Conservation (phyloP, 2,113 vertebrate species). For the Lamprotornis superbus region DNA sequence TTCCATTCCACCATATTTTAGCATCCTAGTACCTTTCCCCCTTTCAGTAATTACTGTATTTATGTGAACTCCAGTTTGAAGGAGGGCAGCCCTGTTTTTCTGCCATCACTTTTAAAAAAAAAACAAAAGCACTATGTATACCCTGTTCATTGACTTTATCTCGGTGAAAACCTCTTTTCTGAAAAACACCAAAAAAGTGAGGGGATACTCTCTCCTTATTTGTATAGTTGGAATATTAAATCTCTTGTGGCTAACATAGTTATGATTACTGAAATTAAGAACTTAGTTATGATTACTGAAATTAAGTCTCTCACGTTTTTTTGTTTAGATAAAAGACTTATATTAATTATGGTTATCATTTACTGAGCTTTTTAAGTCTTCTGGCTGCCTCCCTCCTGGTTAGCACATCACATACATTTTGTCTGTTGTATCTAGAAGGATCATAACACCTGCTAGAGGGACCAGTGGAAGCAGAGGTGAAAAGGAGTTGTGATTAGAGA, state of each 20-base stretch:
- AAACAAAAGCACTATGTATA: neutral
- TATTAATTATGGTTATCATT: neutral
- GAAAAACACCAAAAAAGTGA: accelerated
- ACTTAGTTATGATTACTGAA: neutral
- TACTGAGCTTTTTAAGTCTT: neutral
- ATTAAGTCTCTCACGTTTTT: neutral
- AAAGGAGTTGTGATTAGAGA: neutral
- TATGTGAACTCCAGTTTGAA: neutral
- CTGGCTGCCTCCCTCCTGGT: neutral
- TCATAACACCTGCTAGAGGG: neutral
- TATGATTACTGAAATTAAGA: too few species aligned
- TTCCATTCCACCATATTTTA: neutral
- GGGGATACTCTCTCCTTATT: neutral
- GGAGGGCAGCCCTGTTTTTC: neutral
- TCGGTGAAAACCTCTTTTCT: neutral
- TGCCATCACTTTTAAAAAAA: neutral
- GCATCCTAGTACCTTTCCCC: neutral
- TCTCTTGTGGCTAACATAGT: neutral
- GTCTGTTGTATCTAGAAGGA: neutral
- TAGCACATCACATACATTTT: neutral
- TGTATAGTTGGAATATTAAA: neutral
- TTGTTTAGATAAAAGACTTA: neutral
- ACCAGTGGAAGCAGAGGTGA: neutral
- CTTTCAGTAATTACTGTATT: neutral
- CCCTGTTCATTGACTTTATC: neutral